phyloP scores from a whole-genome alignment of 2,113 vertebrate genomes.

The Clupea harengus region DNA sequence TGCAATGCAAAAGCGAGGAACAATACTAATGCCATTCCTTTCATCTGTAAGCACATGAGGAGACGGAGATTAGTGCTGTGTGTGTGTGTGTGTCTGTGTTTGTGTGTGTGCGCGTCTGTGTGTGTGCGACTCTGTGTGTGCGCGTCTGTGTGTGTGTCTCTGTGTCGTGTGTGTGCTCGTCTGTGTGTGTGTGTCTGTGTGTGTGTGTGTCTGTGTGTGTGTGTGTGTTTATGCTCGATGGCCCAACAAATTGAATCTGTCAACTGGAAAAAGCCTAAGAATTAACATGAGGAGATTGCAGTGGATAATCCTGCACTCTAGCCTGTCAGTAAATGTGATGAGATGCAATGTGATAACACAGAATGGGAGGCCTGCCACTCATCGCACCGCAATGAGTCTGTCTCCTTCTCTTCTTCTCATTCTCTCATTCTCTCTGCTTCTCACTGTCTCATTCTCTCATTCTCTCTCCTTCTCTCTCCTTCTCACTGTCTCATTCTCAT shows the following conservation, averaged over 20 bases:
- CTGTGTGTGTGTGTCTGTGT: neutral
- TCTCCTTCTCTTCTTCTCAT: neutral
- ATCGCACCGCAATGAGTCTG: neutral
- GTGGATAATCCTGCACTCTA: slow-evolving; percentile 18
- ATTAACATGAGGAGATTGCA: slow-evolving; percentile 25
- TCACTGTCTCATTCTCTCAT: neutral
- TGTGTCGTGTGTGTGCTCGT: slow-evolving; percentile 8
- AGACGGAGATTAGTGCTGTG: neutral
- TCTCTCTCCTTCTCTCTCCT: neutral
- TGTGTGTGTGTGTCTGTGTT: neutral
- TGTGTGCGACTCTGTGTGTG: neutral
- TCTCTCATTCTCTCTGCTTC: neutral
- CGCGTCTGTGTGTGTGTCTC: neutral
- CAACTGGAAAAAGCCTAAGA: slow-evolving; percentile 35
- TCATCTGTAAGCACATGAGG: neutral
- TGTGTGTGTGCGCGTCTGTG: neutral
- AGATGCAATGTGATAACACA: neutral
- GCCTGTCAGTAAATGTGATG: slow-evolving; percentile 7
- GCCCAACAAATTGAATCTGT: slow-evolving; percentile 42
- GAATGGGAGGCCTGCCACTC: neutral
- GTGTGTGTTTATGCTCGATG: slow-evolving; percentile 38
- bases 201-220: neutral
- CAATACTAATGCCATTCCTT: slow-evolving; percentile 1
- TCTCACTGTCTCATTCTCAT: neutral
- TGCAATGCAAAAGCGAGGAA: neutral